Base-by-base conservation (phyloP, 2,113 vertebrate species). In the Rhinichthys klamathensis region DNA sequence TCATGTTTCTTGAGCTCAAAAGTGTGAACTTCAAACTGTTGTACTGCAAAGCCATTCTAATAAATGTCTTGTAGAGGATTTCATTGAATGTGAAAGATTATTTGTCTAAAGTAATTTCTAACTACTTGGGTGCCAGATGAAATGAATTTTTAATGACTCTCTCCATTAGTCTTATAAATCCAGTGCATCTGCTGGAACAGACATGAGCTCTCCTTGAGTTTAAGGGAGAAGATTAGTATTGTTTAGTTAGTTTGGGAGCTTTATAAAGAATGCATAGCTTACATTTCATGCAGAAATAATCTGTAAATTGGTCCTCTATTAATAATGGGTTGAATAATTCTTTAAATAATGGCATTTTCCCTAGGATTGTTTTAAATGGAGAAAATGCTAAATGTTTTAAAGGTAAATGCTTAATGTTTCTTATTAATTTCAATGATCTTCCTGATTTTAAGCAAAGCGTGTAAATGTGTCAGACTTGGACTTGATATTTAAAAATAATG, bases 31-130 rank as follows among this genome's bases (percentile, higher is more conserved):
- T 86, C 82, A 89, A 88, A 88, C 88, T 90, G 81, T 90, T 92
- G 89, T 93, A 92, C 88, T 91, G 88, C 89, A 88, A 72, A 85
- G 70, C 84, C 84, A 89, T 65, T 82, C 80, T 74, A 84, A 92
- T 93, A 92, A 91, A 91, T 90, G 87, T 92, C 85, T 84, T 91
- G 84, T 78, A 16, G 67, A 84, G 82, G 44, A 78, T 80, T 15
- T 60, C 9, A 18, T 25, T 15, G 4, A 61, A 87, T 82, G 67
- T 60, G 65, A 73, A 11, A 16, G 61, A 58, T 69, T 80, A 23
- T 85, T 88, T 25, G 6, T 46, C n/a, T n/a, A 49, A 8, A 41
- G 35, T 70, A 6, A 74, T 54, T 15, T 70, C 49, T 41, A 10
- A 70, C 15, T 30, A 8, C 12, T 46, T 74, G 15, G 41, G 12